Percentiles rank a stretch among this genome's conserved stretches.
These are phyloP conservation scores for Apteryx mantelli DNA, from an alignment of 2,113 vertebrate species.

Conservation along the genomic window DNA sequence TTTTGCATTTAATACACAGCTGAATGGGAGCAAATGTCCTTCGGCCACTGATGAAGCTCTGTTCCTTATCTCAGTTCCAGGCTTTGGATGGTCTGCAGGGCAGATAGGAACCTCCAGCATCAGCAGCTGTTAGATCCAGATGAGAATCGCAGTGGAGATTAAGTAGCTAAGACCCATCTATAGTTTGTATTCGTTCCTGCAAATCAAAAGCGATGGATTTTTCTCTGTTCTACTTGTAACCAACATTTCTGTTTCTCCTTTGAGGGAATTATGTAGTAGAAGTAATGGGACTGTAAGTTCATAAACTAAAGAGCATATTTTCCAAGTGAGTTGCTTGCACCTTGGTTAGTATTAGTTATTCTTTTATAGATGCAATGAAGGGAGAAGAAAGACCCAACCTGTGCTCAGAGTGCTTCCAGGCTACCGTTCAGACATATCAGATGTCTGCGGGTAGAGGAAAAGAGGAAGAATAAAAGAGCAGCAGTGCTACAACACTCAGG, in stretches of 20 bases:
- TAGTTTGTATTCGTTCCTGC: not conserved
- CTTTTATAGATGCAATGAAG: slow-evolving; percentile 25
- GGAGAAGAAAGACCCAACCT: not conserved
- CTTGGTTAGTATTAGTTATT: not conserved
- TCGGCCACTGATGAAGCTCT: not conserved
- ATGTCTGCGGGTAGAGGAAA: not conserved
- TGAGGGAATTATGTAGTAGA: not conserved
- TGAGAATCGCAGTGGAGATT: not conserved
- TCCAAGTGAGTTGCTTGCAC: not conserved
- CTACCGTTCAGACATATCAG: not conserved
- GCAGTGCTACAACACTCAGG: no score
- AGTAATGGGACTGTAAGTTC: slow-evolving; percentile 29
- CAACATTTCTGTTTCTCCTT: slow-evolving; percentile 22
- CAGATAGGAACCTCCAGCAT: not conserved
- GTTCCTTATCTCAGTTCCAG: not conserved
- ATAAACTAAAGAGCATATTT: slow-evolving; percentile 6
- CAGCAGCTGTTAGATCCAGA: not conserved
- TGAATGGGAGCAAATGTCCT: not conserved
- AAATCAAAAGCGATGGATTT: slow-evolving; percentile 2
- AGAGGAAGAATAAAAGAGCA: not conserved
- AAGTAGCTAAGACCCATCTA: not conserved
- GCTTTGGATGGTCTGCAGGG: not conserved
- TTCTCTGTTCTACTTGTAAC: slow-evolving; percentile 2
- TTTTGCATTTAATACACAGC: not conserved
- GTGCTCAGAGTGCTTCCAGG: not conserved